These are phyloP conservation scores for Venustoraphidia nigricollis DNA, from an alignment of 2,888 invertebrate species.

Conservation along the genomic window DNA sequence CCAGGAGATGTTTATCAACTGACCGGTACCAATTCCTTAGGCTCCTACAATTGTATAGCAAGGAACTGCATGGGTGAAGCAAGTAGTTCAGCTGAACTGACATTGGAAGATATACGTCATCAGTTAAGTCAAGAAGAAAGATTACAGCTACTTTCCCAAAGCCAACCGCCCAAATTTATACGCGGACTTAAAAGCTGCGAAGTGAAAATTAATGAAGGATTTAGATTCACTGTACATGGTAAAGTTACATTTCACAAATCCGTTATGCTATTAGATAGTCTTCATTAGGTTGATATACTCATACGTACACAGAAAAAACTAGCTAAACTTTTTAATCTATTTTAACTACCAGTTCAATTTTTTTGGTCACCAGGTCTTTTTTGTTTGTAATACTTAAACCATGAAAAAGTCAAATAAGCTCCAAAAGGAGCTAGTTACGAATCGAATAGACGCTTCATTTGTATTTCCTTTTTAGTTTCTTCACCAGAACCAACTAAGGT, in stretches of 20 bases:
- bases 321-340: too few species aligned
- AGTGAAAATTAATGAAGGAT: constrained; percentile 67
- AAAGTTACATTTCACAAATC: constrained; percentile 9
- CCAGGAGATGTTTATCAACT: constrained; percentile 87
- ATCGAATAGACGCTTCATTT: background rate
- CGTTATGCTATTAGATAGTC: background rate
- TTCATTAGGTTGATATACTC: background rate
- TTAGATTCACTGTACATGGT: constrained; percentile 70
- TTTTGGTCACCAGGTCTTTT: too few species aligned
- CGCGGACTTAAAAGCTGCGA: constrained; percentile 69
- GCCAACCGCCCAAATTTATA: constrained; percentile 72
- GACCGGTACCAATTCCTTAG: constrained; percentile 77
- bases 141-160: constrained; percentile 53
- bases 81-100: constrained; percentile 71
- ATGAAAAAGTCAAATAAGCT: background rate
- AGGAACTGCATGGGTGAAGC: constrained; percentile 84
- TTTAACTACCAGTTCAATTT: too few species aligned
- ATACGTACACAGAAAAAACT: background rate
- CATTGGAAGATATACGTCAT: constrained; percentile 81
- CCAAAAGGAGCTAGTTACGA: background rate
- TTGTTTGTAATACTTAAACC: too few species aligned
- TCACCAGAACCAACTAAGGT: constrained; percentile 60
- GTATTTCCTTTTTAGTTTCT: constrained; percentile 46
- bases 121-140: constrained; percentile 78
- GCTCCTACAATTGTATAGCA: constrained; percentile 80